phyloP scores from a whole-genome alignment of 2,797 vertebrate species.

The Spheniscus humboldti region DNA sequence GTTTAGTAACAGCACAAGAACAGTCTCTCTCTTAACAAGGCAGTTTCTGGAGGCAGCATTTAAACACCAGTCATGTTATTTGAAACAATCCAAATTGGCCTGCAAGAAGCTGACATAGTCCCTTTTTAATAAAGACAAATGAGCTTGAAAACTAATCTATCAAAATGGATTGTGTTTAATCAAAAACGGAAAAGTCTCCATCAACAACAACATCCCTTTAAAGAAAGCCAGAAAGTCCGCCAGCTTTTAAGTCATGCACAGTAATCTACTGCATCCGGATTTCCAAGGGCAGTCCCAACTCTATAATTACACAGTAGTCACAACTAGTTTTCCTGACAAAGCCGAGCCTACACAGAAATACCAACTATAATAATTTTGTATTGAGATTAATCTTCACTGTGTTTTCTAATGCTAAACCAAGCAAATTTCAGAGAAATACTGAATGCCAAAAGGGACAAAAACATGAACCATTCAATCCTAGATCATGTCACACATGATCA shows the following conservation, averaged over 20 bases:
- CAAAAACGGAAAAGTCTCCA: background rate
- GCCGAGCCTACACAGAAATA: background rate
- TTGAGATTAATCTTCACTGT: background rate
- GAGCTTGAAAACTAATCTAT: background rate
- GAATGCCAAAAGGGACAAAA: background rate
- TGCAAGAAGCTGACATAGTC: background rate
- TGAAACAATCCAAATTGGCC: background rate
- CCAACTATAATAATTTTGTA: background rate
- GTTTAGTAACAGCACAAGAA: background rate
- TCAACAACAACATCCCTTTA: background rate
- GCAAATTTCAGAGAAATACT: background rate
- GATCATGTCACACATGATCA: background rate
- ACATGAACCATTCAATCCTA: background rate
- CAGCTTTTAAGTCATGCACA: background rate
- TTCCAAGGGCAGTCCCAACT: slow-evolving; percentile 17
- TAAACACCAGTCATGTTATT: background rate
- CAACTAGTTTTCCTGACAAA: slow-evolving; percentile 12
- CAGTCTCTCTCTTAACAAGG: background rate
- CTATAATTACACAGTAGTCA: slow-evolving; percentile 7
- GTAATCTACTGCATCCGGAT: background rate
- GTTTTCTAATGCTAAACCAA: background rate
- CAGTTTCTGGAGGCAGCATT: background rate
- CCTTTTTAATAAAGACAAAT: background rate
- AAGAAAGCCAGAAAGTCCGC: background rate
- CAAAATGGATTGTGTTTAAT: background rate